Evolutionary conservation across 2,888 invertebrate genomes (phyloP).

Genomic region (Cataglyphis altisquamis): DNA sequence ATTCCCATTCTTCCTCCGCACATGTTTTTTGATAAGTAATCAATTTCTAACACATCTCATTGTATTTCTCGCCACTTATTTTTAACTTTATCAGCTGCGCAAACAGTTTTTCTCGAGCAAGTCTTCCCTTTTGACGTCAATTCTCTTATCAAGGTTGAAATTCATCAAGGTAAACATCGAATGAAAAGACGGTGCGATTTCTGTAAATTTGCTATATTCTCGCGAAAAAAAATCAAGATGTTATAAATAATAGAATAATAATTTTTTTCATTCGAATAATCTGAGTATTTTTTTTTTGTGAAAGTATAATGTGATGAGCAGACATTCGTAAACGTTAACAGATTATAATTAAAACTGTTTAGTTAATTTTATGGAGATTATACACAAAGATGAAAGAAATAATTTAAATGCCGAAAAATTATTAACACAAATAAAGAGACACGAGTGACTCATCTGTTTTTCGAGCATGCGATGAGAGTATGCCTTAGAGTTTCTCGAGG

Average conservation of each 20-base stretch:
- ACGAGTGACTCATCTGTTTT: neutral
- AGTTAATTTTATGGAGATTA: neutral
- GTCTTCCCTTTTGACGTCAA: slow-evolving; percentile 41
- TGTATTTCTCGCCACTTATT: neutral
- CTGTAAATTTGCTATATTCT: neutral
- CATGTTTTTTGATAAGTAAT: neutral
- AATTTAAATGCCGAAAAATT: neutral
- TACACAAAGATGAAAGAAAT: neutral
- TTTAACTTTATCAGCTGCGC: slow-evolving; percentile 39
- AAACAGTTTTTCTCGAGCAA: slow-evolving; percentile 33
- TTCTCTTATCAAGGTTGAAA: slow-evolving; percentile 38
- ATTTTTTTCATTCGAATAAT: neutral
- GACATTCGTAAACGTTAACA: neutral
- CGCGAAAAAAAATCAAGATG: neutral
- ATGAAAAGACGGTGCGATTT: neutral
- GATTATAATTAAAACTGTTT: neutral
- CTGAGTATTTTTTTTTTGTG: neutral
- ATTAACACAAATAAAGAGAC: neutral
- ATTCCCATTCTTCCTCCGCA: neutral
- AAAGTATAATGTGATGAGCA: neutral
- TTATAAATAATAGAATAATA: neutral
- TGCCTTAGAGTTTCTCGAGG: neutral
- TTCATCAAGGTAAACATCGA: slow-evolving; percentile 32
- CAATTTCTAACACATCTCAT: slow-evolving; percentile 21
- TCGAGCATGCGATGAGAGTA: neutral